phyloP scores from a whole-genome alignment of 2,113 vertebrate species.

The Mirounga angustirostris region DNA sequence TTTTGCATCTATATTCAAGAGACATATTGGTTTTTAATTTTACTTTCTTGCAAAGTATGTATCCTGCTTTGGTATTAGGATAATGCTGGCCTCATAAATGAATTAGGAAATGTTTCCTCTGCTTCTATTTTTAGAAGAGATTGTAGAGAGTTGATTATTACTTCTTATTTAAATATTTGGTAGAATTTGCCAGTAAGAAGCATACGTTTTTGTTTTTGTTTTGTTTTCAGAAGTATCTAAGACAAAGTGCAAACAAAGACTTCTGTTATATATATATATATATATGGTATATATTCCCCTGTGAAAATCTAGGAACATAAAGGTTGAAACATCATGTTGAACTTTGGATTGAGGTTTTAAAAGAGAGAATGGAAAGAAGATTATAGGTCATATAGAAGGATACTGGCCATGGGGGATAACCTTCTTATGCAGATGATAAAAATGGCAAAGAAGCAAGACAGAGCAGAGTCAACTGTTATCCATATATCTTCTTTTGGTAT shows the following conservation, averaged over 20 bases:
- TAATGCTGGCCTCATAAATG: not conserved
- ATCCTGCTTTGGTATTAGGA: not conserved
- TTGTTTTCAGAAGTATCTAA: not conserved
- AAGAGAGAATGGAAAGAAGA: not conserved
- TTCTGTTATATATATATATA: not conserved
- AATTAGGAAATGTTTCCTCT: not conserved
- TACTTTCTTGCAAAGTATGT: not conserved
- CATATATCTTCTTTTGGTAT: not conserved
- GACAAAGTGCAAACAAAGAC: not conserved
- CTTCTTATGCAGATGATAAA: not conserved
- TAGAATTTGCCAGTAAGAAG: not conserved
- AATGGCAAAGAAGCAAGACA: not conserved
- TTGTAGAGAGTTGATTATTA: not conserved
- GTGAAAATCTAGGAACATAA: not conserved
- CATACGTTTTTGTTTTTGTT: not conserved
- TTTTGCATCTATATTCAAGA: not conserved
- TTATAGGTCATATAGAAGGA: not conserved
- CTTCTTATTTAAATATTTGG: not conserved
- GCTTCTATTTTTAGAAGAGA: not conserved
- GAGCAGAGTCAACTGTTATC: not conserved
- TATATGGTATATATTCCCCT: not conserved
- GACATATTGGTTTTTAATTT: not conserved
- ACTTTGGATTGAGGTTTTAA: not conserved
- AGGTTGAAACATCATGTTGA: not conserved
- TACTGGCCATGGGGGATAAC: not conserved